These are phyloP conservation scores for Thelaira solivaga DNA, from an alignment of 2,888 invertebrate species.

Conservation along the genomic window DNA sequence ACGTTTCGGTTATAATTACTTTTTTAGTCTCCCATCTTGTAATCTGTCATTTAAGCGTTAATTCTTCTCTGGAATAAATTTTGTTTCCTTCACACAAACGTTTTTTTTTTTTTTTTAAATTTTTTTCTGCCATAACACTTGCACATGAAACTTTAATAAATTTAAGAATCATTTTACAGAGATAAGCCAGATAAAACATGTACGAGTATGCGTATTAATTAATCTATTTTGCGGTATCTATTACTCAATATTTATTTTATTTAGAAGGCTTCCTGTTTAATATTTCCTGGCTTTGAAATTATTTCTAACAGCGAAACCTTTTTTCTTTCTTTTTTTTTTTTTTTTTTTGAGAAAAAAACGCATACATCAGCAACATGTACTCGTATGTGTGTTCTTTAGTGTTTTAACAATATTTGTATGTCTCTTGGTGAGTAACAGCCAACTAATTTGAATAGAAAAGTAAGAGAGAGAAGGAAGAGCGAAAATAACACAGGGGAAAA, in stretches of 20 bases:
- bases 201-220: neutral
- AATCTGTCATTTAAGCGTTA: neutral
- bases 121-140: conserved; percentile 3
- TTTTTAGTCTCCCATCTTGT: neutral
- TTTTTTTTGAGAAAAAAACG: too few species aligned
- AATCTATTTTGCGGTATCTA: conserved; percentile 18
- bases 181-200: neutral
- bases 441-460: conserved; percentile 43
- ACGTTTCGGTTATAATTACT: too few species aligned
- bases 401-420: neutral
- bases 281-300: conserved; percentile 35
- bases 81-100: too few species aligned
- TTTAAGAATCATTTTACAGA: neutral
- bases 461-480: neutral
- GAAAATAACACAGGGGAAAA: neutral
- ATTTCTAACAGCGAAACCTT: neutral
- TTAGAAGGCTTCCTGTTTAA: conserved; percentile 54
- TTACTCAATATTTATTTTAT: conserved; percentile 47
- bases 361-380: neutral
- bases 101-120: neutral
- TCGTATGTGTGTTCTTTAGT: too few species aligned
- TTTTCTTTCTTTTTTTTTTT: too few species aligned
- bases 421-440: neutral
- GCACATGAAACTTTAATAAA: neutral
- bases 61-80: conserved; percentile 6